Evolutionary conservation across 2,113 vertebrate genomes (phyloP), one percentile per base, ranked within the genome.

Genomic region (Triplophysa tibetana): DNA sequence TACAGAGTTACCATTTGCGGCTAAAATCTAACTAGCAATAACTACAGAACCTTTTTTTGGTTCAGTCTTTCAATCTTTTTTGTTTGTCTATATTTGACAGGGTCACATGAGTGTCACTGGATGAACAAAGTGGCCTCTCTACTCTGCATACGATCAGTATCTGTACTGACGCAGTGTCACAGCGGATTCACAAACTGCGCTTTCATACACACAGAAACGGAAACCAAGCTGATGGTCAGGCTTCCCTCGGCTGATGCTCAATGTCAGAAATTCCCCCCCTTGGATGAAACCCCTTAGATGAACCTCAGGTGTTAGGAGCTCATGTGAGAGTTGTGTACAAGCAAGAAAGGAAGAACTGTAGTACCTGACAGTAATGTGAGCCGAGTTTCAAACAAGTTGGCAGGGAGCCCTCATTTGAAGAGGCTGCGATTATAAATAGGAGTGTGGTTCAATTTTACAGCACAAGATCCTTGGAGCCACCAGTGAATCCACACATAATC

Each of bases 401-500:
- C 52, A 23, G 62, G 80, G 80, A 83, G 84, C 83, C 70, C 43
- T 72, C n/a, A 78, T 88, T 85, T 83, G 85, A 88, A 84, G 81
- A 73, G 75, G 77, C 70, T 29, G 81, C 69, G 87, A 88, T 91
- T 91, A 91, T 90, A 92, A 91, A 93, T 91, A 91, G 90, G 88
- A 86, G 89, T 85, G 38, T 10, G 45, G 26, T 73, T 38, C 23
- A 29, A 12, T 45, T 12, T 56, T 14, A 26, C 21, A n/a, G 38
- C 13, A 33, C 17, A 38, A 58, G 23, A 33, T 33, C 38, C 85
- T 86, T 58, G 79, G 85, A 83, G 84, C 85, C 65, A 82, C 83
- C 86, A 88, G 87, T 85, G 38, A 87, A 85, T 86, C 29, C 54
- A 76, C 85, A 84, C 85, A 90, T 86, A 86, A 24, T 69, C 12